Evolutionary conservation across 2,113 vertebrate genomes (phyloP).

Genomic region (Ictalurus furcatus): DNA sequence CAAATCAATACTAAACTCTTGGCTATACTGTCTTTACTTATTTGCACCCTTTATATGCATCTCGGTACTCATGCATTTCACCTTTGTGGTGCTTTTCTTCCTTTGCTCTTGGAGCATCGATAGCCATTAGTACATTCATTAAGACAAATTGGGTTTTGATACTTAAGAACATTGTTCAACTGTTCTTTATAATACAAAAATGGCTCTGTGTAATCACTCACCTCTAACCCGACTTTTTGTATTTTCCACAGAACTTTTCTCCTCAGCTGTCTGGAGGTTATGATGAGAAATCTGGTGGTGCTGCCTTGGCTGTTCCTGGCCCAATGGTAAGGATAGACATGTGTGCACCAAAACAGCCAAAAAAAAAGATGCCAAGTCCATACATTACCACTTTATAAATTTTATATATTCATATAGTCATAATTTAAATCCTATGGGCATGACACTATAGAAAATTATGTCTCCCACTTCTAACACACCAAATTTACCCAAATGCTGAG

Average conservation of each 20-base stretch:
- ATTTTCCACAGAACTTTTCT: conserved; percentile 87
- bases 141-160: neutral
- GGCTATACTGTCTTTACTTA: neutral
- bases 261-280: conserved; percentile 91
- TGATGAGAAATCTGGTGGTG: conserved; percentile 84
- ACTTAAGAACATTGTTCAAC: neutral
- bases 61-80: neutral
- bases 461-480: neutral
- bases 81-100: neutral
- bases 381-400: neutral
- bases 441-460: neutral
- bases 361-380: neutral
- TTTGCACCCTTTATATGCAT: neutral
- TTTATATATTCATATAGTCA: neutral
- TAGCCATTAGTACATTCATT: neutral
- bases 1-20: neutral
- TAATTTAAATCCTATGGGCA: neutral
- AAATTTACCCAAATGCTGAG: neutral
- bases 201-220: conserved; percentile 1
- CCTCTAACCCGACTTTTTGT: neutral
- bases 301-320: conserved; percentile 79
- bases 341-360: neutral
- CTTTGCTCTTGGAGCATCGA: neutral
- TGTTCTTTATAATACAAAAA: neutral
- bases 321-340: conserved; percentile 81